Base-by-base conservation (phyloP, 2,113 vertebrate species). In the Uria lomvia region DNA sequence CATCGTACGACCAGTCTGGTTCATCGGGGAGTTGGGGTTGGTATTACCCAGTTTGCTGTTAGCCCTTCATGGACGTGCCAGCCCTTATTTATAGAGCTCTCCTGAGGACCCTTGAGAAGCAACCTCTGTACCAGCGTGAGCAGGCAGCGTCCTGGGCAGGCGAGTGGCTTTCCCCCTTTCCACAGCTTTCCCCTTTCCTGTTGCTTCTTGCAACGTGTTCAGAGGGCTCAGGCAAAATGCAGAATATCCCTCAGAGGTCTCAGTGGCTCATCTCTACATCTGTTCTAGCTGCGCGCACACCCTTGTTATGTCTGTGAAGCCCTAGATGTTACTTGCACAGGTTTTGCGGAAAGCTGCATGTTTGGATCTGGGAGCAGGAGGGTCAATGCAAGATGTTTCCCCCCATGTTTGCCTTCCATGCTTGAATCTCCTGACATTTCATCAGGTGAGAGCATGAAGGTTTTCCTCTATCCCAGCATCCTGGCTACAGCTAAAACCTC, bases 391-490 rank as follows among this genome's bases (percentile, higher is more conserved):
- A 70, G 49, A 23, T 21, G 12, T 74, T 88, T 78, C 36, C 20
- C 9, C 3, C 40, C 0, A 0, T 12, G 15, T 72, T 67, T 65
- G 32, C 65, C 8, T 79, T 72, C 62, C 49, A 2, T 20, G 34
- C 63, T 65, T 58, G 63, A n/a, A 84, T 58, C 38, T 45, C 9
- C 16, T 52, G 55, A 30, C 34, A 11, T 74, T 67, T 50, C 27
- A 27, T 29, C 45, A 20, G n/a, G 24, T 45, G 36, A 47, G 22
- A 63, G 12, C 2, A 1, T 2, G 67, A 70, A 80, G 34, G 18
- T 81, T 94, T 80, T 66, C 18, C 38, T 81, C 34, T 71, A 47
- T 8, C 38, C 11, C 59, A 59, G 15, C 29, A 45, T 42, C 38
- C 47, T 7, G 11, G 10, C 53, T 73, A 15, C 3, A 2, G 74